phyloP scores from a whole-genome alignment of 1,140 invertebrate genomes.

The Aradophagus sp. region DNA sequence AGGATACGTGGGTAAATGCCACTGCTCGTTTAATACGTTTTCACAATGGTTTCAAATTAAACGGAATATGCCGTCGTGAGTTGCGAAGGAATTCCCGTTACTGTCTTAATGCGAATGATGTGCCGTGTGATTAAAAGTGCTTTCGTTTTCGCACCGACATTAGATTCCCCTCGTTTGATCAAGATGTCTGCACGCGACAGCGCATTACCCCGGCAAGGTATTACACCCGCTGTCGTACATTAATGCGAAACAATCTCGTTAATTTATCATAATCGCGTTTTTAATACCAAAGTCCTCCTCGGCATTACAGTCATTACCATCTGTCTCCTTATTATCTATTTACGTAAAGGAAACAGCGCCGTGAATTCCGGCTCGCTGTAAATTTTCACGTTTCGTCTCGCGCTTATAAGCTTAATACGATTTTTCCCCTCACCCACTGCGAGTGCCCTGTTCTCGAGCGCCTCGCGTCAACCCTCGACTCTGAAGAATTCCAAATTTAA shows the following conservation, averaged over 20 bases:
- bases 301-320: constrained; percentile 16
- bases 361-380: constrained; percentile 35
- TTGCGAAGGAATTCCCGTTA: too few relatives aligned
- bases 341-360: constrained; percentile 26
- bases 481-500: constrained; percentile 48
- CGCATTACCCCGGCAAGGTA: too few relatives aligned
- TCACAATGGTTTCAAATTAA: too few relatives aligned
- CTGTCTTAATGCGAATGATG: too few relatives aligned
- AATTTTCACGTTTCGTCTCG: constrained; percentile 34
- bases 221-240: too few relatives aligned
- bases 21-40: too few relatives aligned
- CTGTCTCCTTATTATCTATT: constrained; percentile 31
- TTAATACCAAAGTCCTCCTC: constrained; percentile 14
- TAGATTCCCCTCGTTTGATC: too few relatives aligned
- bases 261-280: constrained; percentile 17
- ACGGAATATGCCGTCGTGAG: too few relatives aligned
- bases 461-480: constrained; percentile 35
- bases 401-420: constrained; percentile 43
- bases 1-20: too few relatives aligned
- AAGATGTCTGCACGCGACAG: too few relatives aligned
- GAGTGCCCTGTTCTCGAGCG: constrained; percentile 15
- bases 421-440: constrained; percentile 37
- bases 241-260: constrained; percentile 10
- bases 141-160: too few relatives aligned
- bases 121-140: too few relatives aligned